Conservation (phyloP, 2,113 vertebrate species). For the Brienomyrus longianalis region DNA sequence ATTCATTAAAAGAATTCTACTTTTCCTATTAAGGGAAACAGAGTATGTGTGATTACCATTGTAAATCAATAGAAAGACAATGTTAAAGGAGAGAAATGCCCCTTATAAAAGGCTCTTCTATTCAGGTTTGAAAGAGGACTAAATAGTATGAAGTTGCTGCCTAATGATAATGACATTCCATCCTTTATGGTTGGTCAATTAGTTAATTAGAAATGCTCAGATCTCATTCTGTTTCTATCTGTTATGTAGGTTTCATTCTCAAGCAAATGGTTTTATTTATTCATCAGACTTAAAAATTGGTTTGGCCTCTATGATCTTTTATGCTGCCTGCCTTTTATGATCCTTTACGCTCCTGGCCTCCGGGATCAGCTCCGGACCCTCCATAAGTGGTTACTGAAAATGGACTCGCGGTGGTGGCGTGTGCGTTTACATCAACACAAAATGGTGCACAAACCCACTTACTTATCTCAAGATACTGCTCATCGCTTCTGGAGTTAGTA, state of each 20-base stretch:
- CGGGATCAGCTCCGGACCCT: neutral
- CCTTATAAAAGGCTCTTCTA: neutral
- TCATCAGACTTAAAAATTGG: neutral
- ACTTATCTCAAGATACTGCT: too few relatives aligned
- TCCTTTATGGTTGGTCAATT: conserved; percentile 11
- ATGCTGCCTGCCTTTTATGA: neutral
- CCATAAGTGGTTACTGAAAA: neutral
- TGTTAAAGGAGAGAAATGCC: neutral
- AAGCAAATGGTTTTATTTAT: neutral
- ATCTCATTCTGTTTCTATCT: neutral
- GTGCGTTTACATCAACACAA: too few relatives aligned
- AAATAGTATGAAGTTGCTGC: neutral
- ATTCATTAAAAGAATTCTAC: neutral
- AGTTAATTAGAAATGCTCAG: neutral
- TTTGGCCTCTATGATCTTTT: neutral
- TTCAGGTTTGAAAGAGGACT: neutral
- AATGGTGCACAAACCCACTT: too few relatives aligned
- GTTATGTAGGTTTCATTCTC: neutral
- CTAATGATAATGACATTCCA: neutral
- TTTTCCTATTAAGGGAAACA: neutral
- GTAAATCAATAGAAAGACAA: neutral
- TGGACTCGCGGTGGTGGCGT: neutral
- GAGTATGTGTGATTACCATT: conserved; percentile 1
- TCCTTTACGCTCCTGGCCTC: neutral
- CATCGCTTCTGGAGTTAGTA: too few relatives aligned